Evolutionary conservation across 2,113 vertebrate genomes (phyloP), one percentile per base, ranked within the genome.

Genomic region (Mustela nigripes): DNA sequence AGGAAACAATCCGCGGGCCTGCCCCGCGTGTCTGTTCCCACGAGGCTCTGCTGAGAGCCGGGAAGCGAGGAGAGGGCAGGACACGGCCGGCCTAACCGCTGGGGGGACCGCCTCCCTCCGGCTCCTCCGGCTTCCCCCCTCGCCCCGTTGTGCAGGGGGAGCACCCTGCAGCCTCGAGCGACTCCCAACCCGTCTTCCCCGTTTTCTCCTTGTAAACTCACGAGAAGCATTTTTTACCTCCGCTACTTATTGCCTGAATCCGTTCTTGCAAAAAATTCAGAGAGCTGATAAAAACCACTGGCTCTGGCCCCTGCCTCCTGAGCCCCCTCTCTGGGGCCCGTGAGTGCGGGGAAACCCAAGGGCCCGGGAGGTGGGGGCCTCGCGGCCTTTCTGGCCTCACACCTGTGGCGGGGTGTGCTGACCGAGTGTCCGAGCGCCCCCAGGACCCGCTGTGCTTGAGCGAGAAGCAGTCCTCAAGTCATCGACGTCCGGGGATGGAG

Each of bases 81-180:
- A 76, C 21, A 1, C 5, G 1, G 28, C 28, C 2, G 12, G 36
- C 11, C 39, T 7, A 39, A 28, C 39, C 6, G 12, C 42, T 14
- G 39, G 39, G 71, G 2, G 2, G 5, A 21, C 73, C 0, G 12
- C 39, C 22, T 16, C 73, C 73, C 2, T 3, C 36, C 0, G 6
- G 36, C 12, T 16, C 24, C 14, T 45, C 12, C 14, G 3, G 1
- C 1, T 76, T 28, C 14, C 24, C 2, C 24, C 7, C 0, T 4
- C 7, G 14, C 14, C 42, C 8, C 8, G 0, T 21, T 28, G 42
- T 48, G 73, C 24, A 45, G 42, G 9, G 42, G 42, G 42, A 28
- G 4, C 24, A 0, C 73, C 28, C 42, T 26, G 24, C 24, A 8
- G 15, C 42, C 26, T 15, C 2, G 11, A 7, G 24, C 3, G 22